These are phyloP conservation scores for Ivindomyrus marchei DNA, from an alignment of 2,113 vertebrate genomes.

Conservation along the genomic window DNA sequence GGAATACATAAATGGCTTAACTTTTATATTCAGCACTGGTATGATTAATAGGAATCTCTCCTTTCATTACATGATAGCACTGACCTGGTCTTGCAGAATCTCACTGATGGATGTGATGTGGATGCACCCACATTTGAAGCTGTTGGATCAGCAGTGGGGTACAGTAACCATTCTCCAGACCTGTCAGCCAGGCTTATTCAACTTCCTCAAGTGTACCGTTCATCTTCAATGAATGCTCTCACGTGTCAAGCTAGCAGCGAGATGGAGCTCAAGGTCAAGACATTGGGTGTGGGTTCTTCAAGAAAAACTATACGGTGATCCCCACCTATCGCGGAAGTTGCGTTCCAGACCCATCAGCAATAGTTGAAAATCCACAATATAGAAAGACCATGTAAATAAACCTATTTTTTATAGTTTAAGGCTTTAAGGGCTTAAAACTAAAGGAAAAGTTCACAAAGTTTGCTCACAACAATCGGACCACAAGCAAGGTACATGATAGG, in stretches of 20 bases:
- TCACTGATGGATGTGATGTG: not conserved
- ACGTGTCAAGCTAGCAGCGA: not conserved
- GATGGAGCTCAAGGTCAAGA: not conserved
- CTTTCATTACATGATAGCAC: not conserved
- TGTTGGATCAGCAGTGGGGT: not conserved
- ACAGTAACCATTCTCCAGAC: not conserved
- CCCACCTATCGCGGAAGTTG: too few relatives aligned
- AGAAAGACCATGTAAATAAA: too few relatives aligned
- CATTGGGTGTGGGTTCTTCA: not conserved
- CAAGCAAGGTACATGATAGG: too few relatives aligned
- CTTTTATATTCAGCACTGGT: not conserved
- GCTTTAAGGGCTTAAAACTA: too few relatives aligned
- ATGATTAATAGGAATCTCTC: not conserved
- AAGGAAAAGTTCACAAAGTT: too few relatives aligned
- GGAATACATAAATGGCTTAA: not conserved
- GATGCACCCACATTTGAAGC: not conserved
- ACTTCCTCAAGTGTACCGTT: not conserved
- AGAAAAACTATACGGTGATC: not conserved
- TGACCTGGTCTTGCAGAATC: not conserved
- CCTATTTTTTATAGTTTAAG: too few relatives aligned
- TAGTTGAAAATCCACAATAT: too few relatives aligned
- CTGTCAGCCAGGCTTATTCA: not conserved
- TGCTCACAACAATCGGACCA: too few relatives aligned
- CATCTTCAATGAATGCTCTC: not conserved
- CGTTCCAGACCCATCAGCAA: too few relatives aligned